Conservation (phyloP, 2,797 vertebrate genomes). For the Xenopus petersii region DNA sequence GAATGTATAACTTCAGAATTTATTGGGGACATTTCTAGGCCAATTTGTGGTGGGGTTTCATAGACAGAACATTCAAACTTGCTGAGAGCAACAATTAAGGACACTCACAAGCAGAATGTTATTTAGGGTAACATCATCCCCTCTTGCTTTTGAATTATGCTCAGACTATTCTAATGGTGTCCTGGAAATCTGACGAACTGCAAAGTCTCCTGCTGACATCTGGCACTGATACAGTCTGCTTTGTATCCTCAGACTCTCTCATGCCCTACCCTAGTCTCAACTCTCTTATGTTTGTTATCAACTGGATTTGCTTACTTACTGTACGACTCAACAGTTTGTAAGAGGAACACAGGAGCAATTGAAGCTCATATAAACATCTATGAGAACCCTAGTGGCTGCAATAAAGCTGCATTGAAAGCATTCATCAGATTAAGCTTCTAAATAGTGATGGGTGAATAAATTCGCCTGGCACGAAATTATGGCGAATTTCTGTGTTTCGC, state of each 20-base stretch:
- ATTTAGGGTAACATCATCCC: conserved; percentile 12
- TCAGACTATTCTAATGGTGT: conserved; percentile 2
- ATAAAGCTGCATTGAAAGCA: too few species aligned
- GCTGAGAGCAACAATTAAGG: neutral
- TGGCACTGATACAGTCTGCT: conserved; percentile 11
- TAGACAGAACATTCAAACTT: neutral
- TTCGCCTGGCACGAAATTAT: too few species aligned
- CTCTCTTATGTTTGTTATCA: neutral
- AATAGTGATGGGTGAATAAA: too few species aligned
- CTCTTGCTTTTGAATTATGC: neutral
- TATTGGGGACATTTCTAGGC: neutral
- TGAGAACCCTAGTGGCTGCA: too few species aligned
- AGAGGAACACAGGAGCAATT: neutral
- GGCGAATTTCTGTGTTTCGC: too few species aligned
- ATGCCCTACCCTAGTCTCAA: conserved; percentile 1
- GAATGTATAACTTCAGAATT: too few species aligned
- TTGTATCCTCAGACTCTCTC: conserved; percentile 1
- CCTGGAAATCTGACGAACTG: conserved; percentile 3
- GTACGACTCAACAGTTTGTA: too few species aligned
- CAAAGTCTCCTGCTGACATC: conserved; percentile 22
- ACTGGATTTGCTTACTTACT: too few species aligned
- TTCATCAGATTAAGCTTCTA: too few species aligned
- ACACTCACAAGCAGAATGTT: conserved; percentile 1
- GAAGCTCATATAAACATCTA: too few species aligned
- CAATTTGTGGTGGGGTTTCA: neutral